Conservation (phyloP, 2,888 invertebrate species). For the Parnassius smintheus region DNA sequence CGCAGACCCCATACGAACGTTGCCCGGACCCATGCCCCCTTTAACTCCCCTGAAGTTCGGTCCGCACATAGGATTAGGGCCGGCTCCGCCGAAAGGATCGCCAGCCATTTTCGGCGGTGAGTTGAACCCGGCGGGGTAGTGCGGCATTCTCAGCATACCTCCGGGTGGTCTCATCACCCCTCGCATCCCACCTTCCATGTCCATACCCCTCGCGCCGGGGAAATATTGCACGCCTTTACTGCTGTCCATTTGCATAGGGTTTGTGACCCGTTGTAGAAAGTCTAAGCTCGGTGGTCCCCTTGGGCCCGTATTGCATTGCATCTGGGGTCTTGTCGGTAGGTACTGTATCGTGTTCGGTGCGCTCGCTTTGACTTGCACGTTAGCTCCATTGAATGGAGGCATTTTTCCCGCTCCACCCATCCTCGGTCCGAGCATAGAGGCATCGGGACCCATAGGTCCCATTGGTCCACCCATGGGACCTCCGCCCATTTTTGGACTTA, state of each 20-base stretch:
- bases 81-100: constrained; percentile 55
- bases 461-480: constrained; percentile 77
- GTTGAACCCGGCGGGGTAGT: constrained; percentile 71
- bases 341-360: constrained; percentile 99
- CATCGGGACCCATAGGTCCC: constrained; percentile 77
- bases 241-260: constrained; percentile 89
- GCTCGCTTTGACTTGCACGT: constrained; percentile 96
- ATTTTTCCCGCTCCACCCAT: constrained; percentile 80
- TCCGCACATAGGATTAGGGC: constrained; percentile 58
- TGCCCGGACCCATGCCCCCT: constrained; percentile 54
- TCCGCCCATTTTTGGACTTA: constrained; percentile 85
- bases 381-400: constrained; percentile 83
- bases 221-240: constrained; percentile 86
- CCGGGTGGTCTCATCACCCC: constrained; percentile 68
- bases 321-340: constrained; percentile 96
- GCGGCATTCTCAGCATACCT: constrained; percentile 71
- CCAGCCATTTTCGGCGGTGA: constrained; percentile 71
- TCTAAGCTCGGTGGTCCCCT: constrained; percentile 93
- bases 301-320: constrained; percentile 84
- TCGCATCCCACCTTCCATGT: constrained; percentile 75
- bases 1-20: constrained; percentile 73
- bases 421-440: constrained; percentile 84
- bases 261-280: constrained; percentile 93
- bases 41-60: constrained; percentile 68
- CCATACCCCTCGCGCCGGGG: constrained; percentile 81